These are phyloP conservation scores for Ondatra zibethicus DNA, from an alignment of 2,113 vertebrate species.

Conservation along the genomic window DNA sequence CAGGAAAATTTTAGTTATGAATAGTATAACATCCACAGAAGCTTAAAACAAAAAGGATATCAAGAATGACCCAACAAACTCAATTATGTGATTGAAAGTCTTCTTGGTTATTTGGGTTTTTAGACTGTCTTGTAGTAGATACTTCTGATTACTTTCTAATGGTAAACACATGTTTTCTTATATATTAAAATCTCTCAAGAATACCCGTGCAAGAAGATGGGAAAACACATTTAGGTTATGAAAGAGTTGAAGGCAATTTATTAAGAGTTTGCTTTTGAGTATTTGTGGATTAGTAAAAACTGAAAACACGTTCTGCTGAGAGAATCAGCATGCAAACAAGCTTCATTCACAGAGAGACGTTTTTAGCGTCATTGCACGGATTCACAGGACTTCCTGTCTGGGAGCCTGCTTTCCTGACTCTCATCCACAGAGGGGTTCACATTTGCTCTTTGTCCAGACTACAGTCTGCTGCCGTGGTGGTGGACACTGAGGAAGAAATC, in stretches of 20 bases:
- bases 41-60: neutral
- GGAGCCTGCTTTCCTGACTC: neutral
- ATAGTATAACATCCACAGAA: neutral
- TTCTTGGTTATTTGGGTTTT: neutral
- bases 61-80: conserved; percentile 19
- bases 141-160: neutral
- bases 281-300: conserved; percentile 25
- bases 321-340: neutral
- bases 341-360: neutral
- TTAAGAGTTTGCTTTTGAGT: neutral
- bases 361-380: neutral
- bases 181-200: neutral
- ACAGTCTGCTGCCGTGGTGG: neutral
- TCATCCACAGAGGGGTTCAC: neutral
- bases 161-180: neutral
- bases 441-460: neutral
- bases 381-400: neutral
- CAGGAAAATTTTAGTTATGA: neutral
- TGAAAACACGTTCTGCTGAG: neutral
- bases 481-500: neutral
- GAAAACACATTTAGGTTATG: neutral
- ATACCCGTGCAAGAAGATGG: neutral
- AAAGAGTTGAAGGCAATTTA: neutral
- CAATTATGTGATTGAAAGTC: neutral
- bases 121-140: neutral